Base-by-base conservation (phyloP, 2,888 invertebrate genomes). In the Eristalis intricaria region DNA sequence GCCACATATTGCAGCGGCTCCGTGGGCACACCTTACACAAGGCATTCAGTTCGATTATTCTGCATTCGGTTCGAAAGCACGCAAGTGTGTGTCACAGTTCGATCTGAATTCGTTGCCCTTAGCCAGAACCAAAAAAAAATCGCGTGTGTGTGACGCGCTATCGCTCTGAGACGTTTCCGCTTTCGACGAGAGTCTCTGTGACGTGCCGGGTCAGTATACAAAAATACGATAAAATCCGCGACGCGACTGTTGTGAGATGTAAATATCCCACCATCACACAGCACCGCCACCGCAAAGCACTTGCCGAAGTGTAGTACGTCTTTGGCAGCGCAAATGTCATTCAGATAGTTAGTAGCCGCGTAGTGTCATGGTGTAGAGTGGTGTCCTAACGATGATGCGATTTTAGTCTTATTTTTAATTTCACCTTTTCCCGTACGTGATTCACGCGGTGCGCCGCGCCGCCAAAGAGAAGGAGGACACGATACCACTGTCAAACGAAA, bases 371-470 rank as follows among this genome's bases (percentile, higher is more conserved):
- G 50, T 69, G 11, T 23, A 50, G 50, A 50, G 50, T 50, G 19
- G 19, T 70, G 68, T 61, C 35, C 40, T 65, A 66, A 38, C 35
- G 81, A 73, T 80, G 80, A 81, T 68, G 81, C 66, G 69, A 60
- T 78, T 84, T 88, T 81, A 65, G 50, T 50, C 50, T 77, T 84
- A 86, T 84, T 84, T 82, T 85, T 79, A 38, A 76, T 76, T 75
- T 64, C 66, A 84, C 80, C 77, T 84, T 65, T 80, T 79, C 76
- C 68, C 78, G 77, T 73, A 63, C n/a, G 77, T 88, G 84, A 84
- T 81, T 88, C 82, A 85, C 76, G 73, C 50, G 50, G 50, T 32
- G 77, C 80, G 70, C 76, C 58, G 77, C 80, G 70, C 76, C 58
- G 81, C 77, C 50, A 70, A 76, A 29, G 50, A 50, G 50, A 8